Percentiles rank a stretch among this genome's conserved stretches.
phyloP scores from a whole-genome alignment of 2,797 vertebrate genomes.

The Tenualosa ilisha region DNA sequence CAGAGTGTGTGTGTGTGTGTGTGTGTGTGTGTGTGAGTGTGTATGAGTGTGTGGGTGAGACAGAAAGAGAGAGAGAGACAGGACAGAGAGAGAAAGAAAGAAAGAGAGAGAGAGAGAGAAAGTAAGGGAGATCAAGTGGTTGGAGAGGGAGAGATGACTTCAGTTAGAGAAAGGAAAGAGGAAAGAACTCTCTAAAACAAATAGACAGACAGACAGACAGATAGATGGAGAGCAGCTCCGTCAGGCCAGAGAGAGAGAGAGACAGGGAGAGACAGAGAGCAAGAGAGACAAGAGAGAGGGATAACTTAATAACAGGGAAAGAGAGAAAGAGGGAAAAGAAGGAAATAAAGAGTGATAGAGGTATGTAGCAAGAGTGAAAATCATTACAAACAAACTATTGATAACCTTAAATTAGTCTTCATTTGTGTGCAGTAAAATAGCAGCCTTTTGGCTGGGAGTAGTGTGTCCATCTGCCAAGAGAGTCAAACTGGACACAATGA shows the following conservation, averaged over 20 bases:
- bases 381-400: background rate
- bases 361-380: background rate
- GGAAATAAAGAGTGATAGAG: background rate
- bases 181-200: no score
- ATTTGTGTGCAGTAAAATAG: background rate
- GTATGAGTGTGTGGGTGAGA: background rate
- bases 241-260: no score
- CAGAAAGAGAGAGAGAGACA: background rate
- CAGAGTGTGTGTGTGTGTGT: background rate
- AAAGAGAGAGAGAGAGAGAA: background rate
- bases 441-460: background rate
- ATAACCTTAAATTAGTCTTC: background rate
- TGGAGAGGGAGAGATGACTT: background rate
- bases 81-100: background rate
- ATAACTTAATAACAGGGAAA: background rate
- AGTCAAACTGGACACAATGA: background rate
- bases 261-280: no score
- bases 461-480: background rate
- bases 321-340: background rate
- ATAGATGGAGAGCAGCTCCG: no score
- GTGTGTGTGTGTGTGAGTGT: no score
- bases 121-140: background rate
- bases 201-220: no score
- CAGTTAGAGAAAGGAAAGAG: no score
- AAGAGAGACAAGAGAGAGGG: no score